Evolutionary conservation across 2,888 invertebrate species (phyloP), one percentile per base, ranked within the genome.

Genomic region (Agriopis marginaria): DNA sequence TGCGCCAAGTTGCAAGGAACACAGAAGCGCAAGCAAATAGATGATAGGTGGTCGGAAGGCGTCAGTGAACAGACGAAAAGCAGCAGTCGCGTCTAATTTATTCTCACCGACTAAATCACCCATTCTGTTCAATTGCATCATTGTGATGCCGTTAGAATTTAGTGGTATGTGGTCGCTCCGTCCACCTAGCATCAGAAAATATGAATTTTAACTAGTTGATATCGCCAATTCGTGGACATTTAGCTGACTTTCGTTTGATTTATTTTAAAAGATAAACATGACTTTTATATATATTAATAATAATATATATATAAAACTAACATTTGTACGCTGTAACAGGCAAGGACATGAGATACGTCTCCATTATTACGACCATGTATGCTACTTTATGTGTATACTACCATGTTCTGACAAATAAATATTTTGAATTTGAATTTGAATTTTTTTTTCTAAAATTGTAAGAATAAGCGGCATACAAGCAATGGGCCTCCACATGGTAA

Each of bases 11-110:
- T 47, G 59, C 51, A 5, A 63, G 70, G 71, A 42, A 42, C 14
- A 60, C 60, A 56, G 70, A 78, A 78, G 76, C 71, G 62, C 54
- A 82, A 83, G 80, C 83, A 77, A 75, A 75, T 75, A 80, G 91
- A 92, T 92, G 93, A 78, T 89, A 93, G 93, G 93, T 93, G 93
- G 93, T 86, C 92, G 93, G 93, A 92, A 91, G 88, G 85, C 84
- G 80, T 81, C 78, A 84, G 87, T 87, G 89, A 86, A 82, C 80
- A 79, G 76, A 88, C 86, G 71, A 71, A 66, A 66, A 23, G 17
- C 17, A 23, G 83, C 64, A 63, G 69, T 59, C 73, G 80, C 81
- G 88, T 88, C 70, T 68, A 66, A 39, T 54, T 56, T 56, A 53
- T 68, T 62, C 71, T 77, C 94, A 94, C 94, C 94, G 72, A 94